Base-by-base conservation (phyloP, 2,888 invertebrate genomes). In the Hypomecis atomaria region DNA sequence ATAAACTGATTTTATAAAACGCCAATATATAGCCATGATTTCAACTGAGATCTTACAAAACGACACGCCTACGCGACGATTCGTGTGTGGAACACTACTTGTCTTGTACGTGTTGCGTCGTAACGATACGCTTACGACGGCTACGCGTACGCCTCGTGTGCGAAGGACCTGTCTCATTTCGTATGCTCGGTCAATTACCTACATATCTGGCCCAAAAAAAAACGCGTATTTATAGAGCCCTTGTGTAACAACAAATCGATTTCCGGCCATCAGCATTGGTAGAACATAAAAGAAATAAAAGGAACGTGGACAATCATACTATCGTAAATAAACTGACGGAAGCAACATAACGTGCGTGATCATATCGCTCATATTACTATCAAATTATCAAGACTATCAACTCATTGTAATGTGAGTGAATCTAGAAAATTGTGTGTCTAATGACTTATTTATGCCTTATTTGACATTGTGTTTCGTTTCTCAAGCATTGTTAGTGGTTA, bases 271-370 rank as follows among this genome's bases (percentile, higher is more conserved):
- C 34, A 23, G 23, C 23, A 23, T 23, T 23, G 34, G 43, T 43
- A 37, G 23, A 23, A 56, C 56, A 42, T 5, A 48, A 47, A 57
- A 48, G 11, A 49, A 40, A 34, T 23, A 23, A 2, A 23, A 44
- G 49, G 49, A 49, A 37, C 11, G n/a, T 50, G 40, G 13, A 49
- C 37, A 42, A 49, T 42, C 9, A 33, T 48, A 38, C 47, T n/a
- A 48, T 23, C 23, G 34, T 42, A 42, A 48, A 54, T 45, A 9
- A 4, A 52, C 42, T 45, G 48, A 42, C 58, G 62, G 62, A 62
- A 62, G 53, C 58, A 47, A 47, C 53, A 38, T n/a, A 42, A 64
- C 47, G 42, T 59, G 59, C 59, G 55, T 59, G 59, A 59, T 53
- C 45, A 56, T 59, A 62, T 62, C 62, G 23, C 38, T 52, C 43